These are phyloP conservation scores for Orthonychiurus folsomi DNA, from an alignment of 2,888 invertebrate species.

Conservation along the genomic window DNA sequence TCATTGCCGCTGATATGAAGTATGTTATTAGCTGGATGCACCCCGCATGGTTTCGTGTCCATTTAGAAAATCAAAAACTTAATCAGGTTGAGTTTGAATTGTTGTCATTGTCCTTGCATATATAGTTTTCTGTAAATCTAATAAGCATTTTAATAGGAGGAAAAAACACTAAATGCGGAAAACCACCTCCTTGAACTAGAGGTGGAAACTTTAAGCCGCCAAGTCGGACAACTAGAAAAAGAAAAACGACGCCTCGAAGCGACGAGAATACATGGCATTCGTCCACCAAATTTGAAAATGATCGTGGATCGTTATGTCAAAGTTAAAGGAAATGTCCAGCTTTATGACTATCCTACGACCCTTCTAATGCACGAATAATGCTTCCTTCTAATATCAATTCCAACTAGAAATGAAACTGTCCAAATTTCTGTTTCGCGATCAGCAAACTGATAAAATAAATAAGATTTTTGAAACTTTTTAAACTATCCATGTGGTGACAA, in stretches of 20 bases:
- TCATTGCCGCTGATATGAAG: constrained; percentile 34
- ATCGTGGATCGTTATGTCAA: constrained; percentile 17
- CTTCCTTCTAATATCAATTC: too few species aligned
- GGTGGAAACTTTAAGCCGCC: constrained; percentile 28
- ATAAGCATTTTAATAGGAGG: too few species aligned
- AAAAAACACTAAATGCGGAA: constrained; percentile 23
- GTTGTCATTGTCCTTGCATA: not conserved
- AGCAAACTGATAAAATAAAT: too few species aligned
- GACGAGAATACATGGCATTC: constrained; percentile 22
- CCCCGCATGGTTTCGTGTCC: constrained; percentile 36
- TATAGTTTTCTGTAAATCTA: too few species aligned
- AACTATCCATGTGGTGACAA: not conserved
- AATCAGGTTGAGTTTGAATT: constrained; percentile 28
- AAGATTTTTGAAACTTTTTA: too few species aligned
- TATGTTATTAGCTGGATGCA: constrained; percentile 29
- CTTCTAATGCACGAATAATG: constrained; percentile 30
- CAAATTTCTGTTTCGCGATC: too few species aligned
- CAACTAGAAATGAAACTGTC: too few species aligned
- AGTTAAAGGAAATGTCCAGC: constrained; percentile 22
- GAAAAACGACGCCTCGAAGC: constrained; percentile 26
- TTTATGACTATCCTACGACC: constrained; percentile 34
- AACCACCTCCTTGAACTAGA: constrained; percentile 35
- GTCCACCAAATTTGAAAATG: constrained; percentile 17
- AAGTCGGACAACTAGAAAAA: constrained; percentile 29
- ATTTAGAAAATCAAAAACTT: constrained; percentile 32